Base-by-base conservation (phyloP, 2,797 vertebrate genomes). In the Enteromius viviparus region DNA sequence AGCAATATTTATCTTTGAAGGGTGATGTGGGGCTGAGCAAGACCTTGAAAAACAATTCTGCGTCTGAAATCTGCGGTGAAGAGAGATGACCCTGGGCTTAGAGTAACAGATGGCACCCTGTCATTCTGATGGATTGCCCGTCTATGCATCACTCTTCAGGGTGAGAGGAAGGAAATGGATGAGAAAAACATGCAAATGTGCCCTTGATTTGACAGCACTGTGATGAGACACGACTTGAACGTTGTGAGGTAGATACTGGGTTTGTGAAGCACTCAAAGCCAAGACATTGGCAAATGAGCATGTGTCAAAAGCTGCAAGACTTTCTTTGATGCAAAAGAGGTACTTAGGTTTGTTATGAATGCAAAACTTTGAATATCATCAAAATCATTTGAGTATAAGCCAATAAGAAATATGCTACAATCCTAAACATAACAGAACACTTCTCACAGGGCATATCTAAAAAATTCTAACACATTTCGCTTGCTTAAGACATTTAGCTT, bases 131-230 rank as follows among this genome's bases (percentile, higher is more conserved):
- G 12, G 34, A 76, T 58, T 64, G 37, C 26, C 17, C 29, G 14
- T 21, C 53, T 70, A 85, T 17, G 45, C 29, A 83, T 84, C 78
- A 69, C 49, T 78, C 70, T 79, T 81, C 64, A 51, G 3, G 47
- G 51, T 51, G 34, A 45, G 32, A 74, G 37, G 49, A 69, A 15
- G 71, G 14, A 0, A 84, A 65, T 60, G 11, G 40, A 86, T 53
- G 71, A 77, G 60, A 49, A 62, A 78, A 70, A 62, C 84, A 85
- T 87, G 81, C 82, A 85, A 84, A 84, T 83, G 51, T 69, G 34
- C n/a, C 72, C 71, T 84, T 85, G 79, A 75, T 17, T 74, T 84
- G 60, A 84, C 34, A 82, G 74, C 11, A 40, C 12, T 15, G 32
- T 83, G 55, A 82, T 45, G 60, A 47, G 55, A 53, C 17, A 53